Evolutionary conservation across 2,113 vertebrate genomes (phyloP).

Genomic region (Benitochromis conjunctus): DNA sequence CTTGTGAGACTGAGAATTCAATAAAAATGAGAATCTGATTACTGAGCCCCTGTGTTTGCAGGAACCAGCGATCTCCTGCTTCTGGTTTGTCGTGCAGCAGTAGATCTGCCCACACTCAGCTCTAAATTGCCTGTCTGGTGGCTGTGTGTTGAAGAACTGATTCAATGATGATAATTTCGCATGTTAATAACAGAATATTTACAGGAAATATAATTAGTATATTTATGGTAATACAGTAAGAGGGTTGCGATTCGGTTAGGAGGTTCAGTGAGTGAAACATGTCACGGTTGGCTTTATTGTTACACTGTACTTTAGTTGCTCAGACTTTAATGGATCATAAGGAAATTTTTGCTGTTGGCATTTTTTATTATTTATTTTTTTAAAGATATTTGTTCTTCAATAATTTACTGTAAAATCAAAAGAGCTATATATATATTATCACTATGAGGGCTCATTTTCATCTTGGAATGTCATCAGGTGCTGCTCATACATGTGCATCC

Average conservation of each 20-base stretch:
- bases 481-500: neutral
- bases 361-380: fast-evolving
- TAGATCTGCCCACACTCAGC: neutral
- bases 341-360: neutral
- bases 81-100: neutral
- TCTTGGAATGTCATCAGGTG: fast-evolving
- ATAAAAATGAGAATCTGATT: slow-evolving; percentile 21
- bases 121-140: neutral
- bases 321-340: neutral
- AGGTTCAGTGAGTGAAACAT: neutral
- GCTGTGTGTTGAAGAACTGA: neutral
- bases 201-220: neutral
- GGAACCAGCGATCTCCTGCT: neutral
- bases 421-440: neutral
- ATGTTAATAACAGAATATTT: neutral
- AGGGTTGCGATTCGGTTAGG: neutral
- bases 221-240: neutral
- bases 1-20: slow-evolving; percentile 18
- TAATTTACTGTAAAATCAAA: neutral
- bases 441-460: neutral
- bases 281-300: neutral
- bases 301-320: neutral
- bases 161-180: neutral
- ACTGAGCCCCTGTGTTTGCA: neutral
- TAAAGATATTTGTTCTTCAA: neutral